Percentiles rank a stretch among this genome's conserved stretches.
Conservation (phyloP, 2,797 vertebrate genomes). For the Nothura maculosa region DNA sequence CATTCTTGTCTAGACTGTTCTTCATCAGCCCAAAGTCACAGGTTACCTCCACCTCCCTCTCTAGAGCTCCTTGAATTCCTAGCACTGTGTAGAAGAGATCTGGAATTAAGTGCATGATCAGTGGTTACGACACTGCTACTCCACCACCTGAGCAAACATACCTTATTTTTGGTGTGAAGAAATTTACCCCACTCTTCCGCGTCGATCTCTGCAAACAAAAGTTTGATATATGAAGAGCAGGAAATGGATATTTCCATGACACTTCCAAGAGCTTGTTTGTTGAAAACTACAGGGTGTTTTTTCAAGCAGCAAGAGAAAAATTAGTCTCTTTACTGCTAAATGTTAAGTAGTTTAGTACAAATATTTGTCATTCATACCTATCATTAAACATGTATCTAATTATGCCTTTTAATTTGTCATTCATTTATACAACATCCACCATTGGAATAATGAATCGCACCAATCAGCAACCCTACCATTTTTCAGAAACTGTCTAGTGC, state of each 20-base stretch:
- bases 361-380: neutral
- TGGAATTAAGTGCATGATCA: rapidly evolving
- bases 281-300: neutral
- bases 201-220: constrained; percentile 89
- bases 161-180: constrained; percentile 98
- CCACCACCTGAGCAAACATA: constrained; percentile 63
- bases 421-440: neutral
- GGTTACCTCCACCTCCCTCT: neutral
- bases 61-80: neutral
- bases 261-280: neutral
- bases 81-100: neutral
- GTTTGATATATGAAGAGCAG: constrained; percentile 37
- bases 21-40: neutral
- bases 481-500: neutral
- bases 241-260: neutral
- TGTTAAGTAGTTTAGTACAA: neutral
- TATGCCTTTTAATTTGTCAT: neutral
- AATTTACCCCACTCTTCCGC: constrained; percentile 99
- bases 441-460: neutral
- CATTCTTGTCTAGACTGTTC: neutral
- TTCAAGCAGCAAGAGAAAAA: constrained; percentile 9
- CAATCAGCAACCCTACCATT: neutral
- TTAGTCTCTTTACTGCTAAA: neutral
- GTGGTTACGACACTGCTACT: neutral
- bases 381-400: neutral